Evolutionary conservation across 2,888 invertebrate species (phyloP), one percentile per base, ranked within the genome.

Genomic region (Cheilosia vernalis): DNA sequence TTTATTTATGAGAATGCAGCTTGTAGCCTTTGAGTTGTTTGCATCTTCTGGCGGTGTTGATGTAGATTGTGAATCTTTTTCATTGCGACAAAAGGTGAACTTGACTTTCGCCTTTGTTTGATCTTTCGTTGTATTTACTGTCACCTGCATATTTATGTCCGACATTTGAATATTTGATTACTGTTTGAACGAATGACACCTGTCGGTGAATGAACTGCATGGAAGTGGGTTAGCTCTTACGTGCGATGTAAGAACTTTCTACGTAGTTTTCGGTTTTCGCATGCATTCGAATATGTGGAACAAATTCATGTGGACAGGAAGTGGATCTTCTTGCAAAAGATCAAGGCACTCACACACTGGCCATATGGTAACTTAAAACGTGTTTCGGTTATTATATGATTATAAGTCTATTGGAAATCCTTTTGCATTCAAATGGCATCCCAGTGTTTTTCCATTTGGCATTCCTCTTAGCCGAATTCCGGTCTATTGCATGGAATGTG

Each of bases 61-160:
- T 24, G 47, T 47, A 15, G 15, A 30, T 40, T 42, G 17, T 9
- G n/a, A 7, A 19, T 47, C 3, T 6, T 13, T 13, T 37, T 37
- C 13, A 13, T 37, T 37, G 37, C 13, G 4, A 37, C 37, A 37
- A 13, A 44, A 64, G 73, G 64, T 74, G 83, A 73, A 84, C 83
- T 69, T 80, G 80, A 70, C 84, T 80, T 84, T 84, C 53, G 30
- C 64, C n/a, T 24, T 49, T 63, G 63, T 84, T 79, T 69, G 47
- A 64, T 64, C 51, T 61, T 66, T 37, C 24, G 64, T 37, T 13
- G 44, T 15, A 10, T 19, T 9, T 19, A 47, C 5, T 51, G 15
- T 51, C 7, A 4, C 24, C 15, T 24, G 37, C 13, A 70, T 70
- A 63, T 61, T 61, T 53, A 66, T 58, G 37, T 40, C 19, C 6